Percentiles rank a stretch among this genome's conserved stretches.
These are phyloP conservation scores for Amiota communis DNA, from an alignment of 2,888 invertebrate species.

Conservation along the genomic window DNA sequence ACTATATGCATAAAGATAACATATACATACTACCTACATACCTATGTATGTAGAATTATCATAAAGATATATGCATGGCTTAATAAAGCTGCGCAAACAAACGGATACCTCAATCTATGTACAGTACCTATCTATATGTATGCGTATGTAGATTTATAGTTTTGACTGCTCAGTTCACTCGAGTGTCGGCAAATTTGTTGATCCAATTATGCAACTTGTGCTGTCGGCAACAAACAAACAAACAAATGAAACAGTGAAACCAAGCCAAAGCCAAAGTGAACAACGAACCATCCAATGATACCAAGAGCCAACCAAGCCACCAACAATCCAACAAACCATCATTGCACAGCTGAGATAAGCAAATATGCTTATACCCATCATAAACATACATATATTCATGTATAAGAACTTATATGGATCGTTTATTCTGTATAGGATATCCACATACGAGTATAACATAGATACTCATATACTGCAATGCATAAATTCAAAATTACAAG, in stretches of 20 bases:
- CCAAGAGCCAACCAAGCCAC: neutral
- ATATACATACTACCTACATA: too few relatives aligned
- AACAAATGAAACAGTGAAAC: conserved; percentile 1
- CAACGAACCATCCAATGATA: neutral
- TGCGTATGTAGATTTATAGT: neutral
- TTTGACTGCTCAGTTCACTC: conserved; percentile 15
- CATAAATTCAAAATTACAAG: too few relatives aligned
- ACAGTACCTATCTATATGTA: neutral
- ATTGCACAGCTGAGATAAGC: neutral
- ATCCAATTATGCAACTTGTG: conserved; percentile 28
- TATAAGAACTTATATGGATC: neutral
- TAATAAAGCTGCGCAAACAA: too few relatives aligned
- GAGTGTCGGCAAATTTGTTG: conserved; percentile 22
- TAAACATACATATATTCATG: neutral
- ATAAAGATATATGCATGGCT: too few relatives aligned
- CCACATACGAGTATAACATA: too few relatives aligned
- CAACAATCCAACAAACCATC: neutral
- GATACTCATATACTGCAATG: too few relatives aligned
- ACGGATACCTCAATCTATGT: neutral
- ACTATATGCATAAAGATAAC: too few relatives aligned
- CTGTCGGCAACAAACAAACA: conserved; percentile 6
- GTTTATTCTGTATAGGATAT: too few relatives aligned
- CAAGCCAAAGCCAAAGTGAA: neutral
- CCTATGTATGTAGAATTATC: too few relatives aligned
- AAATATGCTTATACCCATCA: conserved; percentile 1